These are phyloP conservation scores for Agrotis ipsilon DNA, from an alignment of 2,888 invertebrate genomes.

Conservation along the genomic window DNA sequence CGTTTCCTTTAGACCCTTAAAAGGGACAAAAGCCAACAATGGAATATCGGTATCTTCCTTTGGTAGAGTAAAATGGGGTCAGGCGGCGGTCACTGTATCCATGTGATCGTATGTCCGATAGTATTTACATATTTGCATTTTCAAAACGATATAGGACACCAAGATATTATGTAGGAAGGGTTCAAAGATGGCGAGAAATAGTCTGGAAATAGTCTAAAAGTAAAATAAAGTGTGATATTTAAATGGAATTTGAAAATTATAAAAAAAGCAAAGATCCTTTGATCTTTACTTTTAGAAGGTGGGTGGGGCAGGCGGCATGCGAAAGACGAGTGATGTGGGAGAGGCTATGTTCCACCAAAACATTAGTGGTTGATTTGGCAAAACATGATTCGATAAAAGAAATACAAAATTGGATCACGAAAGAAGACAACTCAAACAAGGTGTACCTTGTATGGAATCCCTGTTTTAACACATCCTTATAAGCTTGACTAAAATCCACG, in stretches of 20 bases:
- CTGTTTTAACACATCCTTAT: background rate
- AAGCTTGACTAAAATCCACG: too few relatives aligned
- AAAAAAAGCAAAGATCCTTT: too few relatives aligned
- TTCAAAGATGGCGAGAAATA: background rate
- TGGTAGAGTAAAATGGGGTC: constrained; percentile 31
- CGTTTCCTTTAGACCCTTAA: constrained; percentile 62
- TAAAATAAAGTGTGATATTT: background rate
- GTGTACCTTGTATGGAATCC: too few relatives aligned
- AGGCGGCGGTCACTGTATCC: background rate
- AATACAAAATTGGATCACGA: background rate
- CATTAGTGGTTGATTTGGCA: too few relatives aligned
- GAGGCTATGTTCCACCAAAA: too few relatives aligned
- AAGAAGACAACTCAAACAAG: too few relatives aligned
- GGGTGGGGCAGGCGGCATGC: too few relatives aligned
- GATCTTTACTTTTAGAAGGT: too few relatives aligned
- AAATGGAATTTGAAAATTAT: too few relatives aligned
- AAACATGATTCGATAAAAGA: background rate
- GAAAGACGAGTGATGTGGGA: too few relatives aligned
- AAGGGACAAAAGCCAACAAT: constrained; percentile 54
- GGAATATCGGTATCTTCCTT: constrained; percentile 49
- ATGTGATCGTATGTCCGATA: constrained; percentile 14
- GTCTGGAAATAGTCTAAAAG: background rate
- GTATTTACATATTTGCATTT: background rate
- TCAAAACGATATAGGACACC: background rate
- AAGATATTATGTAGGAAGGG: background rate